A percentile compares a stretch with the other conserved stretches of the same genome.
Conservation (phyloP, 2,888 invertebrate species). For the Trichogramma dendrolimi region DNA sequence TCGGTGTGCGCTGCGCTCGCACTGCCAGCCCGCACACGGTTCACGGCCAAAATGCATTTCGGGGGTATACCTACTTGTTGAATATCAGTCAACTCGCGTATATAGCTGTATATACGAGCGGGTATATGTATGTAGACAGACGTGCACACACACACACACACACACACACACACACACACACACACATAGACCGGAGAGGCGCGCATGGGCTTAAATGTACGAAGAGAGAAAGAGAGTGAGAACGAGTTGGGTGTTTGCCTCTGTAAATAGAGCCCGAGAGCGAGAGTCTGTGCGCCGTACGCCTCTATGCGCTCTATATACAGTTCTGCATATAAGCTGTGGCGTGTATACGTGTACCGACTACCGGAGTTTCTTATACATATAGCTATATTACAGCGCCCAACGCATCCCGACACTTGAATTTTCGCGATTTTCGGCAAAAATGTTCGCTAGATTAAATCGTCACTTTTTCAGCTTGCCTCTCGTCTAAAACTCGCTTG, state of each 20-base stretch:
- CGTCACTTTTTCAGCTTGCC: slow-evolving; percentile 2
- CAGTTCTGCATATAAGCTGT: no score
- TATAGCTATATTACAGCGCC: no score
- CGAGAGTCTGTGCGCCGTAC: no score
- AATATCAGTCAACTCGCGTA: slow-evolving; percentile 12
- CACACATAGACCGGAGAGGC: neutral
- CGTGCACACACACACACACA: neutral
- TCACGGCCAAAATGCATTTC: slow-evolving; percentile 28
- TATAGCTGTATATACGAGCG: neutral
- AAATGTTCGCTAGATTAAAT: slow-evolving; percentile 6
- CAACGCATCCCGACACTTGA: no score
- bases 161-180: neutral
- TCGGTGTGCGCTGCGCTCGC: slow-evolving; percentile 12
- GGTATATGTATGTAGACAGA: neutral
- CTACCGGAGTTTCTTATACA: no score
- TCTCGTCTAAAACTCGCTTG: neutral
- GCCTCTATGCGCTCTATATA: no score
- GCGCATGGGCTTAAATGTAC: neutral
- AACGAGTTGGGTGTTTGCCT: slow-evolving; percentile 14
- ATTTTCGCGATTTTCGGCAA: neutral
- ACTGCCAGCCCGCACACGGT: slow-evolving; percentile 9
- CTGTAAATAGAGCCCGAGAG: neutral
- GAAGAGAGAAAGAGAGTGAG: slow-evolving; percentile 2
- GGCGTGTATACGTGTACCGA: no score
- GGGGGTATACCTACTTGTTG: slow-evolving; percentile 35